phyloP scores from a whole-genome alignment of 2,113 vertebrate species.

The Chascanopsetta lugubris region DNA sequence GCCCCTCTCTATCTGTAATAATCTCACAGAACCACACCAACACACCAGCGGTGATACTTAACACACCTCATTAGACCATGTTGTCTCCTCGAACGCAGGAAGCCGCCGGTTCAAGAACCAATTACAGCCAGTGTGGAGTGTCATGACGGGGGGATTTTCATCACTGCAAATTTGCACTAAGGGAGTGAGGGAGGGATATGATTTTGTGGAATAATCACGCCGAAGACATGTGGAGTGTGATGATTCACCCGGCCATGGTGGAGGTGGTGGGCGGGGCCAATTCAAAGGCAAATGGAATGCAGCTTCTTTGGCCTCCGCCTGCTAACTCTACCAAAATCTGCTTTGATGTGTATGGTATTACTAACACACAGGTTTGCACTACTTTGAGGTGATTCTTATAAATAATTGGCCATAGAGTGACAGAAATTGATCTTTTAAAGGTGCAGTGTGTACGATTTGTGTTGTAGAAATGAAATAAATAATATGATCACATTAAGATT shows the following conservation, averaged over 20 bases:
- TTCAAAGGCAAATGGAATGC: background rate
- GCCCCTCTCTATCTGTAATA: conserved; percentile 4
- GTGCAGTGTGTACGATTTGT: too few relatives aligned
- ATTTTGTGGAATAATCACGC: conserved; percentile 25
- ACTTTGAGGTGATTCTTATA: too few relatives aligned
- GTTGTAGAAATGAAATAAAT: too few relatives aligned
- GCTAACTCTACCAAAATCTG: background rate
- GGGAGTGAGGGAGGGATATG: background rate
- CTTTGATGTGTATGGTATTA: too few relatives aligned
- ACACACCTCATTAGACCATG: conserved; percentile 29
- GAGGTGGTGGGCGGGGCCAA: background rate
- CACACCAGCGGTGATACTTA: background rate
- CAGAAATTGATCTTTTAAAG: too few relatives aligned
- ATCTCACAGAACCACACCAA: background rate
- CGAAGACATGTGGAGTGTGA: conserved; percentile 11
- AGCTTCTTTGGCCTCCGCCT: background rate
- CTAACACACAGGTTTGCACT: too few relatives aligned
- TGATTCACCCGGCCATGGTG: conserved; percentile 16
- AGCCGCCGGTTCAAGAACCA: conserved; percentile 31
- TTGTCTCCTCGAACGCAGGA: conserved; percentile 22
- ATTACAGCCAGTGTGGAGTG: conserved; percentile 29
- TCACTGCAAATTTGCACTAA: conserved; percentile 18
- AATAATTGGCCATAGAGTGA: too few relatives aligned
- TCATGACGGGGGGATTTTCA: conserved; percentile 25
- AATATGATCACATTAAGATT: too few relatives aligned